Evolutionary conservation across 2,888 invertebrate species (phyloP).

Genomic region (Spatulosminthurus flaviceps): DNA sequence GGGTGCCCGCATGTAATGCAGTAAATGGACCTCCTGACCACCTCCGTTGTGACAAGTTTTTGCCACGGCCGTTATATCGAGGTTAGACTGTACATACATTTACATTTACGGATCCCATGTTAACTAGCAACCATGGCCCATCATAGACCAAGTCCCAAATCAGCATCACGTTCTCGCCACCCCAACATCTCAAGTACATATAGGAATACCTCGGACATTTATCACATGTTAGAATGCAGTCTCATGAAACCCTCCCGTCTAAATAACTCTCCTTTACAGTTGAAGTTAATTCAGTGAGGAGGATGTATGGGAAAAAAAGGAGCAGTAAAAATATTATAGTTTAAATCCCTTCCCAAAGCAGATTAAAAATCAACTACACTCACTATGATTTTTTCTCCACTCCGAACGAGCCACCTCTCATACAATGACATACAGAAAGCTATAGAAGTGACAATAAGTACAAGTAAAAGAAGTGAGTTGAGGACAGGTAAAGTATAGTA

Average conservation of each 20-base stretch:
- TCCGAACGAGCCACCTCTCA: neutral
- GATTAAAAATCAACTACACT: neutral
- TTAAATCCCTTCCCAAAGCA: conserved; percentile 14
- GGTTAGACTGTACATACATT: too few relatives aligned
- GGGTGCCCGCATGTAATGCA: too few relatives aligned
- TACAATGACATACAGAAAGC: neutral
- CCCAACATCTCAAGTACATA: too few relatives aligned
- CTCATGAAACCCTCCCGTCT: neutral
- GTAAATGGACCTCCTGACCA: too few relatives aligned
- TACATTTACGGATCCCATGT: too few relatives aligned
- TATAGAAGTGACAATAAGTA: neutral
- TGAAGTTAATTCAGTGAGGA: neutral
- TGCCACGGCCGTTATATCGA: too few relatives aligned
- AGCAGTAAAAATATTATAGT: conserved; percentile 3
- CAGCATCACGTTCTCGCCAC: too few relatives aligned
- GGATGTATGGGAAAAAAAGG: neutral
- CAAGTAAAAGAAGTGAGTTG: too few relatives aligned
- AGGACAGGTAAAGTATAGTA: too few relatives aligned
- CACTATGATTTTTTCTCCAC: neutral
- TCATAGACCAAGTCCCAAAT: too few relatives aligned
- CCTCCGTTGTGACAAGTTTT: too few relatives aligned
- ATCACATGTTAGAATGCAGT: neutral
- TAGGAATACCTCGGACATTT: neutral
- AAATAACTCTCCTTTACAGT: neutral
- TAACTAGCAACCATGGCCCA: neutral